Evolutionary conservation across 1,140 invertebrate genomes (phyloP), one percentile per base, ranked within the genome.

Genomic region (Xylocopa sonorina): DNA sequence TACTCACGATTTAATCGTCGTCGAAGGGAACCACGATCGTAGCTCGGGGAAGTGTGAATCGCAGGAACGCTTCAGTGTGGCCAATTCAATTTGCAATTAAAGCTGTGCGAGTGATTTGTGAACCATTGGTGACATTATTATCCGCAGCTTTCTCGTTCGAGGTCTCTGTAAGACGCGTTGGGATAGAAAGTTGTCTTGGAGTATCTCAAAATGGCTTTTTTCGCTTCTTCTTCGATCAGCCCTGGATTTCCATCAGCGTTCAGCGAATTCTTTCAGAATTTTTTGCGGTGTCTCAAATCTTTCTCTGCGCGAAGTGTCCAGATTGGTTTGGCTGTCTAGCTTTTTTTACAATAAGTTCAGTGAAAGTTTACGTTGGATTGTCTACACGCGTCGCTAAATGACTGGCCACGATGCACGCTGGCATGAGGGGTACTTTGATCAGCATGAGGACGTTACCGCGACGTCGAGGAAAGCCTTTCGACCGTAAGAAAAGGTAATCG

Each of bases 401-500:
- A 78, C 53, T 78, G 71, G 69, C 43, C 58, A 72, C 55, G 32
- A 92, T 92, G 91, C 90, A 92, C 63, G 88, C 88, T 81, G 89
- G 90, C 84, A 88, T 91, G 76, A 91, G 91, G 77, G 90, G 90
- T 72, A 86, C 91, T 55, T 88, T 91, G 83, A 81, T 90, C 66
- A 87, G 83, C 58, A 84, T 82, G 50, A 73, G 64, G 46, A 74
- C 75, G 57, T 82, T 77, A 12, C 76, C 71, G 60, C 84, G 58
- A 9, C 69, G 48, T n/a, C 80, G 24, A 84, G 69, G 69, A 27
- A 75, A n/a, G 38, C 82, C 69, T 7, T 34, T 84, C 85, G 88
- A 90, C 84, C 83, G 88, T 89, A 90, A 84, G 86, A 90, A 74
- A 88, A 91, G 91, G 90, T 92, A 92, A 92, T 88, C 82, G 77